Percentiles rank a stretch among this genome's conserved stretches.
These are phyloP conservation scores for Micrasema longulum DNA, from an alignment of 1,140 invertebrate genomes.

Conservation along the genomic window DNA sequence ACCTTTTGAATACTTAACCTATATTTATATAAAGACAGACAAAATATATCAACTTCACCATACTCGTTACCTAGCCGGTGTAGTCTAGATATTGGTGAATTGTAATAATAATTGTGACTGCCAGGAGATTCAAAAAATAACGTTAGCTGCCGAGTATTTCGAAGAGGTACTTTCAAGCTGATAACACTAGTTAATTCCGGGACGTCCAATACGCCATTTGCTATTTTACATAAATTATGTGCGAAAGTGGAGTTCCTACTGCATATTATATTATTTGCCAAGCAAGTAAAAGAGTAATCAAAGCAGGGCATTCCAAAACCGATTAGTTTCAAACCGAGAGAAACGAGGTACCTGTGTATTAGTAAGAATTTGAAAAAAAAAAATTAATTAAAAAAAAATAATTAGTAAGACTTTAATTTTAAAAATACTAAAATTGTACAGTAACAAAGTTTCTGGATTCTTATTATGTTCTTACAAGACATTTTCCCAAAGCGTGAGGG, in stretches of 20 bases:
- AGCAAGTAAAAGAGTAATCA: background rate
- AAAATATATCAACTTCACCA: too few relatives aligned
- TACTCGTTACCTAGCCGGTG: too few relatives aligned
- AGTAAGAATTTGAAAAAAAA: background rate
- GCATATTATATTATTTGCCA: background rate
- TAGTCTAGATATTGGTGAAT: too few relatives aligned
- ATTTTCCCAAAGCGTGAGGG: slow-evolving; percentile 12
- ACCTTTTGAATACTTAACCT: too few relatives aligned
- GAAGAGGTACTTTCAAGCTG: too few relatives aligned
- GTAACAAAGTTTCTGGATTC: slow-evolving; percentile 29
- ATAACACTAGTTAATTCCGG: too few relatives aligned
- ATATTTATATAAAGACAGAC: too few relatives aligned
- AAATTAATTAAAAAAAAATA: background rate
- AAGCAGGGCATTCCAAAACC: background rate
- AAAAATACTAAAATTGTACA: background rate
- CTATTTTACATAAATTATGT: background rate
- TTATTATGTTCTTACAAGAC: slow-evolving; percentile 43
- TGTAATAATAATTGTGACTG: too few relatives aligned
- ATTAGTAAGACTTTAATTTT: background rate
- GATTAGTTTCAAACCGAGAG: too few relatives aligned
- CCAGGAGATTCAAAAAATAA: too few relatives aligned
- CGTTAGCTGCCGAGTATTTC: too few relatives aligned
- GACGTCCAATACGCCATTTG: too few relatives aligned
- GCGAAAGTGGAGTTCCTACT: background rate
- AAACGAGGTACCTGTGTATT: background rate